These are phyloP conservation scores for Protobothrops flavoviridis DNA, from an alignment of 2,113 vertebrate species.

Conservation along the genomic window DNA sequence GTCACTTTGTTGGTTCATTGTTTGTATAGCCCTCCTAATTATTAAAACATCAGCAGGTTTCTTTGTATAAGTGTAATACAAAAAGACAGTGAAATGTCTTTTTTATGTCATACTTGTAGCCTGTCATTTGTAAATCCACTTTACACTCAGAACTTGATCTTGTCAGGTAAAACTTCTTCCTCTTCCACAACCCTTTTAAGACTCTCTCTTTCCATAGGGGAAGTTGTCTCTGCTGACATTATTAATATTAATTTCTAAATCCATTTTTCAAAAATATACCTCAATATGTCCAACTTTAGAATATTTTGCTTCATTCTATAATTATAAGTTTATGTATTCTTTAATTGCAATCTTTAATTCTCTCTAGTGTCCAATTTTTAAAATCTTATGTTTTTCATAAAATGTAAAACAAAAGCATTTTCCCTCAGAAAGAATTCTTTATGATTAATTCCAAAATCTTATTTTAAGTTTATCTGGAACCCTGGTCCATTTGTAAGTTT, in stretches of 20 bases:
- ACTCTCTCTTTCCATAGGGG: background rate
- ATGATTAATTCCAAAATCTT: background rate
- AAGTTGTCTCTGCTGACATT: background rate
- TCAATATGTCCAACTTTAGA: background rate
- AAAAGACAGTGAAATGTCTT: background rate
- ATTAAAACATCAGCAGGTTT: background rate
- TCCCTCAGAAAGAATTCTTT: no score
- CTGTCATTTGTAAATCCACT: background rate
- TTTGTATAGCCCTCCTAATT: background rate
- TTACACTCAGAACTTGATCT: background rate
- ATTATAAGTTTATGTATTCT: background rate
- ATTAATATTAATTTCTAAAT: background rate
- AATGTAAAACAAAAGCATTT: background rate
- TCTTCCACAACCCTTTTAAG: background rate
- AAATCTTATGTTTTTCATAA: background rate
- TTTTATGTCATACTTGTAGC: background rate
- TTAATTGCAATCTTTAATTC: background rate
- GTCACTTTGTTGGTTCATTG: background rate
- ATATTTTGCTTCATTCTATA: background rate
- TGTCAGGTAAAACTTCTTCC: background rate
- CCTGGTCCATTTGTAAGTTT: background rate
- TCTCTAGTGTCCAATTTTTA: background rate
- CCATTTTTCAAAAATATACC: background rate
- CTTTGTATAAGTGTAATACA: background rate
- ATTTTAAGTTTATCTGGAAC: background rate